phyloP scores from a whole-genome alignment of 1,140 invertebrate species.

The Odontomachus brunneus region DNA sequence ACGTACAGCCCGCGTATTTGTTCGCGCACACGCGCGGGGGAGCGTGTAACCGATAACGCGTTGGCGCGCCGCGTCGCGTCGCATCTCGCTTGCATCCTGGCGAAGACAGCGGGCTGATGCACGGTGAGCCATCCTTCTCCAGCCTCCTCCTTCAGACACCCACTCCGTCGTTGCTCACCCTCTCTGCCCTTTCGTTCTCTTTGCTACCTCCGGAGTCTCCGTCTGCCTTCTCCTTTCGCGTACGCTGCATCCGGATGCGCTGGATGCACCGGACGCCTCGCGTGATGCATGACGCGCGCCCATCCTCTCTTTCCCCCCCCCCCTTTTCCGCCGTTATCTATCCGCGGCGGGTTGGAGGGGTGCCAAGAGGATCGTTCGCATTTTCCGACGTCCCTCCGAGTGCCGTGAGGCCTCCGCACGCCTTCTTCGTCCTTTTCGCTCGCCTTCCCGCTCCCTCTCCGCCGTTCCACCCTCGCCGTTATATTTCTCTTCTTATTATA shows the following conservation, averaged over 20 bases:
- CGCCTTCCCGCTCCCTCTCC: constrained; percentile 12
- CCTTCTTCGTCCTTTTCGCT: constrained; percentile 41
- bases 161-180: constrained; percentile 27
- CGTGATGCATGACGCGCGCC: constrained; percentile 75
- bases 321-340: no score
- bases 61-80: constrained; percentile 29
- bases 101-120: constrained; percentile 74
- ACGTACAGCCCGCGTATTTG: neutral
- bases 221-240: constrained; percentile 63
- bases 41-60: constrained; percentile 69
- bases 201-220: constrained; percentile 21
- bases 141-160: constrained; percentile 45
- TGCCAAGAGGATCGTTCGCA: constrained; percentile 74
- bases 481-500: constrained; percentile 54
- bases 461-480: neutral
- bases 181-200: constrained; percentile 18
- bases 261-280: constrained; percentile 76
- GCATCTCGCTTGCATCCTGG: constrained; percentile 66
- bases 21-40: constrained; percentile 23
- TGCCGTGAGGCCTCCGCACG: constrained; percentile 28
- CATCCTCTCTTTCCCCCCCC: constrained; percentile 26
- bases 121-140: constrained; percentile 57
- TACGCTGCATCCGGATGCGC: constrained; percentile 71
- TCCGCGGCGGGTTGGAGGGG: constrained; percentile 64
- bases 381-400: constrained; percentile 62